phyloP scores from a whole-genome alignment of 2,797 vertebrate genomes.

The Brachyalestes nurse region DNA sequence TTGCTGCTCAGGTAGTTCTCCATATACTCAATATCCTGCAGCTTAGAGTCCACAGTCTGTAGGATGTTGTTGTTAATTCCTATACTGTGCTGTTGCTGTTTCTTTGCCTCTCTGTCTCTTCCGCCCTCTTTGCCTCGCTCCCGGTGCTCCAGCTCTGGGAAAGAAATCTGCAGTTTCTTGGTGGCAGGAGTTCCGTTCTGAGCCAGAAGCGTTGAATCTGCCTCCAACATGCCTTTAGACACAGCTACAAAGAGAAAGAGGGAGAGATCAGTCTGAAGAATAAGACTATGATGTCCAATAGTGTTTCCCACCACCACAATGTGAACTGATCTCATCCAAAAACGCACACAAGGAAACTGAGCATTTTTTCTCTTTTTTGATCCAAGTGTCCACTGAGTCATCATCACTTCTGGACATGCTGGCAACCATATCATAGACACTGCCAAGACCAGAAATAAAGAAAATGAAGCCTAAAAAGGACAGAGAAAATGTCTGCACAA shows the following conservation, averaged over 20 bases:
- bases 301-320: not conserved
- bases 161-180: slow-evolving; percentile 86
- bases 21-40: slow-evolving; percentile 97
- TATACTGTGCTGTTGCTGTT: slow-evolving; percentile 83
- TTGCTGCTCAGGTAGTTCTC: slow-evolving; percentile 94
- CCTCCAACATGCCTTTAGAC: slow-evolving; percentile 90
- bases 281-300: not conserved
- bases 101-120: slow-evolving; percentile 92
- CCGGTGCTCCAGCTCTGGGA: slow-evolving; percentile 95
- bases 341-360: not conserved
- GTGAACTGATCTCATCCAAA: not conserved
- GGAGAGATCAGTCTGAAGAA: not conserved
- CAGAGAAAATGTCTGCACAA: not conserved
- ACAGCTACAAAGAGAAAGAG: slow-evolving; percentile 68
- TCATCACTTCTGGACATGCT: slow-evolving; percentile 17
- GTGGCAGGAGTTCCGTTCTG: slow-evolving; percentile 91
- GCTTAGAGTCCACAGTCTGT: slow-evolving; percentile 95
- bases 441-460: not conserved
- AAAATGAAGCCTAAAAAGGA: not conserved
- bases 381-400: not conserved
- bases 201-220: slow-evolving; percentile 85
- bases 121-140: slow-evolving; percentile 89
- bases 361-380: not conserved
- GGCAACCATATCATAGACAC: not conserved
- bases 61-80: slow-evolving; percentile 96